These are phyloP conservation scores for Molorchus minor DNA, from an alignment of 2,888 invertebrate species.

Conservation along the genomic window DNA sequence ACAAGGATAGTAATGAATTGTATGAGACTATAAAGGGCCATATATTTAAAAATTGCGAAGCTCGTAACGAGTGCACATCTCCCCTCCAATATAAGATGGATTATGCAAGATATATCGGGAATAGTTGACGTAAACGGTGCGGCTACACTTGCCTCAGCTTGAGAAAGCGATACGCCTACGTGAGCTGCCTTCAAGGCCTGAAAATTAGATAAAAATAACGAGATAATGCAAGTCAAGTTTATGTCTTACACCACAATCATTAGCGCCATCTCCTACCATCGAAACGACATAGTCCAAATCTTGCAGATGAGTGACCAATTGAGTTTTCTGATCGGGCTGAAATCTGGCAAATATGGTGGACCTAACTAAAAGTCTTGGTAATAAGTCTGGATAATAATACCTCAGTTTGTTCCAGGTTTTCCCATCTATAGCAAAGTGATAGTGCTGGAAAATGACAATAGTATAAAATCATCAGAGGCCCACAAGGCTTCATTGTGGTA, in stretches of 20 bases:
- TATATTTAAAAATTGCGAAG: conserved; percentile 90
- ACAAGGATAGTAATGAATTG: conserved; percentile 87
- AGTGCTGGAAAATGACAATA: conserved; percentile 47
- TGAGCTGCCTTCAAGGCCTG: conserved; percentile 86
- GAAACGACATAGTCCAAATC: conserved; percentile 75
- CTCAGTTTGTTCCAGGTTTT: conserved; percentile 80
- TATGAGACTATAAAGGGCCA: conserved; percentile 89
- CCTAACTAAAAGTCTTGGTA: conserved; percentile 72
- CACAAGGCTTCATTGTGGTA: too few relatives aligned
- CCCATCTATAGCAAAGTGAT: conserved; percentile 73
- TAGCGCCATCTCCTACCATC: conserved; percentile 76
- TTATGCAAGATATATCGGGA: conserved; percentile 83
- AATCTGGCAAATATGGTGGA: conserved; percentile 87
- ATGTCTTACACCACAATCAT: conserved; percentile 79
- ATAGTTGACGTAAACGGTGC: conserved; percentile 89
- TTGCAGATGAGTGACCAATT: conserved; percentile 76
- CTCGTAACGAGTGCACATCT: conserved; percentile 88
- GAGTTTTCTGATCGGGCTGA: conserved; percentile 83
- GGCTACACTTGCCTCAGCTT: conserved; percentile 89
- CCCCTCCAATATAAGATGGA: conserved; percentile 82
- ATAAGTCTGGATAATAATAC: conserved; percentile 74
- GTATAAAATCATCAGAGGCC: too few relatives aligned
- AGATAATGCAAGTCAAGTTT: not conserved
- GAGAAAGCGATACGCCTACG: conserved; percentile 87
- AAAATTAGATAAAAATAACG: conserved; percentile 27